These are phyloP conservation scores for Melanchra persicariae DNA, from an alignment of 2,888 invertebrate species.

Conservation along the genomic window DNA sequence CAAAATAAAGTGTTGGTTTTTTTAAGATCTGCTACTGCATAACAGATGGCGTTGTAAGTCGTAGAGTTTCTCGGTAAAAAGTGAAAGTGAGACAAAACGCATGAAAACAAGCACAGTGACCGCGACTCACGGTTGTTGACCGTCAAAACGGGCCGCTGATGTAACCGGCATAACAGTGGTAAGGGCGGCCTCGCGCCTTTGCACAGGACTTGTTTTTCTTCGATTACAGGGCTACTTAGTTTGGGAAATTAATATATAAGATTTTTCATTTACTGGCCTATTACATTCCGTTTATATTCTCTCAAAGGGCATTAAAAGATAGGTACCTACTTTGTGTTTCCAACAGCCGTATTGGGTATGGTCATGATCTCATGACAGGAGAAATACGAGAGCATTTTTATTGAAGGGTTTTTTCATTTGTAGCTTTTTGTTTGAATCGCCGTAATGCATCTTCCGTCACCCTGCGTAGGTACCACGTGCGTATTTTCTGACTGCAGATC, in stretches of 20 bases:
- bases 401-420: too few species aligned
- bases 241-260: conserved; percentile 8
- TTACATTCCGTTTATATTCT: not conserved
- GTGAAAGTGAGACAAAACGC: conserved; percentile 81
- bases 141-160: conserved; percentile 81
- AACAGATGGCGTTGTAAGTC: conserved; percentile 58
- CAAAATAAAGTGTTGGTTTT: not conserved
- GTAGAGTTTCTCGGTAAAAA: conserved; percentile 66
- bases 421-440: too few species aligned
- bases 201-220: conserved; percentile 50
- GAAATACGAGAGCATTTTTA: too few species aligned
- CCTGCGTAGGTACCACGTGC: too few species aligned
- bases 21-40: conserved; percentile 36
- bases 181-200: conserved; percentile 57
- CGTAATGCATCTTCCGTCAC: too few species aligned
- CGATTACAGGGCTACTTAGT: conserved; percentile 49
- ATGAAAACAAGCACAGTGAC: conserved; percentile 79
- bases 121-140: conserved; percentile 87
- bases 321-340: not conserved
- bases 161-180: conserved; percentile 76
- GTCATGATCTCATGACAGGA: too few species aligned
- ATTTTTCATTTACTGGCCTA: conserved; percentile 3
- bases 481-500: too few species aligned
- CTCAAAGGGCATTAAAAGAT: not conserved
- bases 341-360: too few species aligned